Conservation (phyloP, 2,797 vertebrate genomes). For the Mus spretus region DNA sequence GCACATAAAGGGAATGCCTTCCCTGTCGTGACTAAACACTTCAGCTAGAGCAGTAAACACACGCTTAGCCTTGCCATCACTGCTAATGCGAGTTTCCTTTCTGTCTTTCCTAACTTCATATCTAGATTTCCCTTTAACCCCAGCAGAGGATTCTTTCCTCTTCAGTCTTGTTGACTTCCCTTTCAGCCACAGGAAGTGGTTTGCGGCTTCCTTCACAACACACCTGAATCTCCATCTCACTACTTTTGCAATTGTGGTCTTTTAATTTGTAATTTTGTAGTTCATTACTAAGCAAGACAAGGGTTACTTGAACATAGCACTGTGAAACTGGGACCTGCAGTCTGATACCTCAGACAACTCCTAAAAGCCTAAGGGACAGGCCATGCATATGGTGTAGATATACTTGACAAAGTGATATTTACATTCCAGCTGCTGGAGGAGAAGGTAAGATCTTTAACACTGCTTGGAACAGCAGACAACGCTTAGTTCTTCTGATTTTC, state of each 20-base stretch:
- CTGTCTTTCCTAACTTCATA: not conserved
- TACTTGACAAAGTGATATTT: not conserved
- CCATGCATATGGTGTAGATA: no score
- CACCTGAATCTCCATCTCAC: not conserved
- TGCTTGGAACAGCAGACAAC: not conserved
- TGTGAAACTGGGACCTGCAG: not conserved
- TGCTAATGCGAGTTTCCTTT: not conserved
- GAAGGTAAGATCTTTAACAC: not conserved
- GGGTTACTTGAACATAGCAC: not conserved
- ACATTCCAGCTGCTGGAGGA: not conserved
- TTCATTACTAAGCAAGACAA: not conserved
- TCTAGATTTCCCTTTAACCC: not conserved
- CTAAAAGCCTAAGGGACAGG: not conserved
- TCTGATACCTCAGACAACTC: not conserved
- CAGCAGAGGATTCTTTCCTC: not conserved
- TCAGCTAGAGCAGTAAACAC: not conserved
- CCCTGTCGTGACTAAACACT: no score
- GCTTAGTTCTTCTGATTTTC: not conserved
- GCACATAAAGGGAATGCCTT: not conserved
- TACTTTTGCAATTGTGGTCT: not conserved
- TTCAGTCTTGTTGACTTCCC: not conserved
- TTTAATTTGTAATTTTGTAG: not conserved
- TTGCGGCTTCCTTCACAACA: not conserved
- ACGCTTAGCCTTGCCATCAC: not conserved
- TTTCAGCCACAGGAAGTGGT: not conserved